Evolutionary conservation across 2,888 invertebrate genomes (phyloP), one percentile per base, ranked within the genome.

Genomic region (Parnassius smintheus): DNA sequence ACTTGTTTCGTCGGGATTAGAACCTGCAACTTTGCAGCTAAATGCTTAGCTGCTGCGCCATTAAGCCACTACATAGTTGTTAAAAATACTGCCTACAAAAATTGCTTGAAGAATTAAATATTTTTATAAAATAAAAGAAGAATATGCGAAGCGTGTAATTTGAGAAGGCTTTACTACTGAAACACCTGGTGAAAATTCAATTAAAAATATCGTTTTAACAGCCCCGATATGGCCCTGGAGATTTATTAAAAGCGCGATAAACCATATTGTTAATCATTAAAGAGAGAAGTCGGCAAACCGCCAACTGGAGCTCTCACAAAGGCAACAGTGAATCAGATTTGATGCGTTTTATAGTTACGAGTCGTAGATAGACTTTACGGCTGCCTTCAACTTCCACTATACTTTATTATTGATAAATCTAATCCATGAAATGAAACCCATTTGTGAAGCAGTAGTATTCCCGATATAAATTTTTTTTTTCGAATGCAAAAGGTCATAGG

Each of bases 291-390:
- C 77, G 76, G 77, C 81, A 76, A 67, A 75, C 74, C 68, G 80
- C 78, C 81, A 80, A 79, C 79, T 80, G 77, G 71, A 75, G 66
- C 75, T 76, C 80, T 78, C 74, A 80, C 80, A 86, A 84, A 83
- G 82, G 82, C 78, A 81, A 81, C 77, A 79, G 76, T 82, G 81
- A 85, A 82, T 83, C 80, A 82, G 76, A 84, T 83, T 83, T 82
- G 81, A 83, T 82, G 78, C 78, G 74, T 85, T 87, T 85, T 83
- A 86, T 88, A 81, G 82, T 81, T 82, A 82, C 75, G 76, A 82
- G 75, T 72, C 71, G 75, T 72, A 75, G 80, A 83, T 83, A 82
- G 78, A 82, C 72, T 82, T 86, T 81, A 86, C 73, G 75, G 77
- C 77, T 75, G 71, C 70, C 75, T 75, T 75, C 76, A 75, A 77